These are phyloP conservation scores for Hedya salicella DNA, from an alignment of 2,888 invertebrate species.

Conservation along the genomic window DNA sequence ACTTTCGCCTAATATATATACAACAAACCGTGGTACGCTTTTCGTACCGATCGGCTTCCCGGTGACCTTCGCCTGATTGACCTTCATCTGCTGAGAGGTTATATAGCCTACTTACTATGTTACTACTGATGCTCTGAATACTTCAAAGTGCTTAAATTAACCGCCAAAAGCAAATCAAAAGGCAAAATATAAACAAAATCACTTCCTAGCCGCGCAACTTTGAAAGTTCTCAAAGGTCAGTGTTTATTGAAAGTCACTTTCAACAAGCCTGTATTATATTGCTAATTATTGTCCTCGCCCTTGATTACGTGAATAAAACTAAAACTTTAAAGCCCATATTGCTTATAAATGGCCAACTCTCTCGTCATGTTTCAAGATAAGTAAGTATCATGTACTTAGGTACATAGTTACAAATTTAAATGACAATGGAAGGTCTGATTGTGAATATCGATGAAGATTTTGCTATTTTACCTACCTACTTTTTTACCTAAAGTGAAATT, in stretches of 20 bases:
- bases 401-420: neutral
- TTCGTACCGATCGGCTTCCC: no score
- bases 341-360: neutral
- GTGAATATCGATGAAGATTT: no score
- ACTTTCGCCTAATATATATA: no score
- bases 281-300: conserved; percentile 26
- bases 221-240: conserved; percentile 34
- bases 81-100: no score
- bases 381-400: neutral
- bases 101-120: no score
- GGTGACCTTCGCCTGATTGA: no score
- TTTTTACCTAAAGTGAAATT: no score
- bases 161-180: neutral
- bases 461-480: no score
- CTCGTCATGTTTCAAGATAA: neutral
- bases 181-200: neutral
- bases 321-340: neutral
- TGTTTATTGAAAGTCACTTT: conserved; percentile 9
- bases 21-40: no score
- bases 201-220: conserved; percentile 26
- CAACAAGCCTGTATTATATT: conserved; percentile 2
- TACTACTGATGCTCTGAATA: neutral
- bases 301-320: conserved; percentile 32
- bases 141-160: neutral
- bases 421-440: neutral